Conservation (phyloP, 2,113 vertebrate genomes). For the Sinocyclocheilus maitianheensis region DNA sequence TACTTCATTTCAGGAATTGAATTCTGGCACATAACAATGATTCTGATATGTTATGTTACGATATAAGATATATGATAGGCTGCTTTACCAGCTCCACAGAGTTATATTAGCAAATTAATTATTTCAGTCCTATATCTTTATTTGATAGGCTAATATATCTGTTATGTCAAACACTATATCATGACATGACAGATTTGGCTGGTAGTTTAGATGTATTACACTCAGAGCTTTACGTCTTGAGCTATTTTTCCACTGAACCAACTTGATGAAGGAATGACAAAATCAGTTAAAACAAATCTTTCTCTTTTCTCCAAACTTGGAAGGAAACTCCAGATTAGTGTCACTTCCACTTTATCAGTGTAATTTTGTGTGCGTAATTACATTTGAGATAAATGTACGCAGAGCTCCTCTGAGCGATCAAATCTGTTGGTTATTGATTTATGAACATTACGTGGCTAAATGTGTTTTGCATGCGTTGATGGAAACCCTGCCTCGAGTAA, state of each 20-base stretch:
- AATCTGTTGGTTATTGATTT: slow-evolving; percentile 25
- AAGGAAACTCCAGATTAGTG: slow-evolving; percentile 66
- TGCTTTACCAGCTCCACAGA: slow-evolving; percentile 5
- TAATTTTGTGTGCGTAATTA: slow-evolving; percentile 43
- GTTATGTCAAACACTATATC: slow-evolving; percentile 73
- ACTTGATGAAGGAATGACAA: slow-evolving; percentile 36
- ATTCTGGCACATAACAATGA: not conserved
- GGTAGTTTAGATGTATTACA: slow-evolving; percentile 64
- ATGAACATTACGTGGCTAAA: not conserved
- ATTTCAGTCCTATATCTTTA: slow-evolving; percentile 30
- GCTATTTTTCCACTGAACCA: slow-evolving; percentile 16
- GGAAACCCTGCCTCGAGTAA: slow-evolving; percentile 60
- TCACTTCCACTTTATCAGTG: slow-evolving; percentile 65
- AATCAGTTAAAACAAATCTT: slow-evolving; percentile 67
- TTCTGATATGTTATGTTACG: not conserved
- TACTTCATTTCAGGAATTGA: no score
- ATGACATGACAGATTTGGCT: slow-evolving; percentile 70
- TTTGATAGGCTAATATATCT: slow-evolving; percentile 75
- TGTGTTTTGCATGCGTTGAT: slow-evolving; percentile 5
- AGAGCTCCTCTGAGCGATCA: slow-evolving; percentile 1
- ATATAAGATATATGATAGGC: not conserved
- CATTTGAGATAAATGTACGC: slow-evolving; percentile 10
- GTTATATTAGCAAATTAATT: slow-evolving; percentile 39
- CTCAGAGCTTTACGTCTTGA: slow-evolving; percentile 39
- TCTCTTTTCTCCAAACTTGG: slow-evolving; percentile 49